Percentiles rank a stretch among this genome's conserved stretches.
These are phyloP conservation scores for Thelaira solivaga DNA, from an alignment of 2,888 invertebrate species.

Conservation along the genomic window DNA sequence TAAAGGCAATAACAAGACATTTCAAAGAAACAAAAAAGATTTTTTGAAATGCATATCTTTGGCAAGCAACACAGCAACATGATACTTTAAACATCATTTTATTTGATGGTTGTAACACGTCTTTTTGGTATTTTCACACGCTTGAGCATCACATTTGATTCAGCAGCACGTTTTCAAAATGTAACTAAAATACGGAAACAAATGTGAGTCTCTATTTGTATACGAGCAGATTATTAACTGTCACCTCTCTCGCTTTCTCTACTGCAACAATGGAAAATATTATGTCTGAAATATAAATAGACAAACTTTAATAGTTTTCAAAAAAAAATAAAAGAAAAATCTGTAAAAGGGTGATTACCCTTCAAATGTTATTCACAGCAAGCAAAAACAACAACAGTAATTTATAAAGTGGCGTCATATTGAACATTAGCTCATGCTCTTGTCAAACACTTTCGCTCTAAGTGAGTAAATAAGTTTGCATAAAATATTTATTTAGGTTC, in stretches of 20 bases:
- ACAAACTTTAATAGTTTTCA: not conserved
- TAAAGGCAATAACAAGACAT: not conserved
- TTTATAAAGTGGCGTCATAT: slow-evolving; percentile 49
- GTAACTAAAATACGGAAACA: slow-evolving; percentile 45
- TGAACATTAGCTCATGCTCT: slow-evolving; percentile 39
- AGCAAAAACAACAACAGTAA: not conserved
- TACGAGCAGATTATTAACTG: not conserved
- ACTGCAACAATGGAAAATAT: slow-evolving; percentile 6
- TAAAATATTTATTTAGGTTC: slow-evolving; percentile 56
- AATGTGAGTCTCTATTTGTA: not conserved
- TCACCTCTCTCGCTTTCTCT: not conserved
- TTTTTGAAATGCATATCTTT: not conserved
- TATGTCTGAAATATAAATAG: slow-evolving; percentile 38
- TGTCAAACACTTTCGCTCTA: not conserved
- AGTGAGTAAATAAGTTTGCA: not conserved
- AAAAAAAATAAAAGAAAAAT: too few relatives aligned
- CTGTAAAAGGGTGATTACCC: slow-evolving; percentile 38
- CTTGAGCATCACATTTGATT: slow-evolving; percentile 77
- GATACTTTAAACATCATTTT: slow-evolving; percentile 45
- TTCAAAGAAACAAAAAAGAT: not conserved
- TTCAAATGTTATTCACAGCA: slow-evolving; percentile 12
- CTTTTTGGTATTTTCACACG: slow-evolving; percentile 77
- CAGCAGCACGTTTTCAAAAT: slow-evolving; percentile 74
- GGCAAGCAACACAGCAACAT: not conserved
- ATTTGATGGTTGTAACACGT: slow-evolving; percentile 67